These are phyloP conservation scores for Epirrhoe alternata DNA, from an alignment of 2,888 invertebrate species.

Conservation along the genomic window DNA sequence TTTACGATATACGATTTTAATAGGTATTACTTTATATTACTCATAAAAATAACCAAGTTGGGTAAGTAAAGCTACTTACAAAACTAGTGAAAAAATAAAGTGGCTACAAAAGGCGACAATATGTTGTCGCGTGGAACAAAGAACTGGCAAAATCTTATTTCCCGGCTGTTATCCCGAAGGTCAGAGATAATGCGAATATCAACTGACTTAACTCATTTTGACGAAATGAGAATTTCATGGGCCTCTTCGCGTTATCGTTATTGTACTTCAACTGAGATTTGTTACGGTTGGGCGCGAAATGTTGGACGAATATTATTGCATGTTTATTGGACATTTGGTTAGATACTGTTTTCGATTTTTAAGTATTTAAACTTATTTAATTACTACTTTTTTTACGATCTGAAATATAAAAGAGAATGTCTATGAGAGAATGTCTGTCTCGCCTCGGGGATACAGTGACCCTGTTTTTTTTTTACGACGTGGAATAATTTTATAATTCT, in stretches of 20 bases:
- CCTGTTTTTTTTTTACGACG: no score
- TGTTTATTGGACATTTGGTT: not conserved
- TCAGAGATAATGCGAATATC: constrained; percentile 45
- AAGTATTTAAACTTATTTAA: no score
- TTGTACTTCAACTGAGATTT: constrained; percentile 25
- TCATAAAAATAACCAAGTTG: not conserved
- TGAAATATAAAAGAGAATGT: no score
- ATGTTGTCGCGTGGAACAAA: constrained; percentile 35
- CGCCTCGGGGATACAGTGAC: no score
- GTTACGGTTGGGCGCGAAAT: constrained; percentile 10
- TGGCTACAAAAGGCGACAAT: constrained; percentile 29
- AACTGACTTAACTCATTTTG: constrained; percentile 46
- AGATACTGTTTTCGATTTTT: not conserved
- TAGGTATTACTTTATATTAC: no score
- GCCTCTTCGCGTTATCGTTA: constrained; percentile 34
- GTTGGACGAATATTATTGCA: not conserved
- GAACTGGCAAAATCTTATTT: constrained; percentile 40
- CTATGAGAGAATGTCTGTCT: no score
- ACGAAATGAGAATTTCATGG: constrained; percentile 44
- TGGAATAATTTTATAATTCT: no score
- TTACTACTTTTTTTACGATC: no score
- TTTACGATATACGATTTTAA: no score
- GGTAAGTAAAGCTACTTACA: not conserved
- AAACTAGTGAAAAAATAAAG: constrained; percentile 13
- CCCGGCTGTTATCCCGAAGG: constrained; percentile 40